Conservation (phyloP, 2,113 vertebrate genomes). For the Dipodomys merriami region DNA sequence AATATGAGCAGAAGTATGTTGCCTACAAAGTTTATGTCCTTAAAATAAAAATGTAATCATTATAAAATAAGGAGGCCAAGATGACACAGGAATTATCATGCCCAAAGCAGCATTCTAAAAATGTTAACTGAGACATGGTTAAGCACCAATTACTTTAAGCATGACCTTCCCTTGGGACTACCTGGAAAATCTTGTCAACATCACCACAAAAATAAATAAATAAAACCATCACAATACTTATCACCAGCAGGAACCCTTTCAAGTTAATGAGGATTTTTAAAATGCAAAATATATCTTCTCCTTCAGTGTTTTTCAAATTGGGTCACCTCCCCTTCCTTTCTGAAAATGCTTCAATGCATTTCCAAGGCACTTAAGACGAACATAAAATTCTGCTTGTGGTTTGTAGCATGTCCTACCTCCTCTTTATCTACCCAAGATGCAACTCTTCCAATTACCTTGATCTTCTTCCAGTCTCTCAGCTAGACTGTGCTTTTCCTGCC, state of each 20-base stretch:
- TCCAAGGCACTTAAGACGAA: background rate
- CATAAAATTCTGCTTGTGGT: background rate
- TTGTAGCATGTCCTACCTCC: background rate
- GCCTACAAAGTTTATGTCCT: background rate
- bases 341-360: background rate
- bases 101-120: constrained; percentile 55
- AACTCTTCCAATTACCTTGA: too few relatives aligned
- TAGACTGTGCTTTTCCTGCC: background rate
- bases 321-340: background rate
- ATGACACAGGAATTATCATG: background rate
- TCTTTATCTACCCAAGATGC: background rate
- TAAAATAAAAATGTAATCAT: constrained; percentile 62
- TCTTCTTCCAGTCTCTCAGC: background rate
- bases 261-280: background rate
- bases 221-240: background rate
- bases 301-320: background rate
- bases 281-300: constrained; percentile 8
- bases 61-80: background rate
- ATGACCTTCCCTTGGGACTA: constrained; percentile 25
- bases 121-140: constrained; percentile 44
- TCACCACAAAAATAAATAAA: background rate
- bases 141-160: constrained; percentile 56
- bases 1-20: constrained; percentile 31
- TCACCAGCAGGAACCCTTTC: background rate
- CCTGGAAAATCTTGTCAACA: constrained; percentile 36